Percentiles rank a stretch among this genome's conserved stretches.
Evolutionary conservation across 2,797 vertebrate genomes (phyloP).

Genomic region (Sternotherus odoratus): DNA sequence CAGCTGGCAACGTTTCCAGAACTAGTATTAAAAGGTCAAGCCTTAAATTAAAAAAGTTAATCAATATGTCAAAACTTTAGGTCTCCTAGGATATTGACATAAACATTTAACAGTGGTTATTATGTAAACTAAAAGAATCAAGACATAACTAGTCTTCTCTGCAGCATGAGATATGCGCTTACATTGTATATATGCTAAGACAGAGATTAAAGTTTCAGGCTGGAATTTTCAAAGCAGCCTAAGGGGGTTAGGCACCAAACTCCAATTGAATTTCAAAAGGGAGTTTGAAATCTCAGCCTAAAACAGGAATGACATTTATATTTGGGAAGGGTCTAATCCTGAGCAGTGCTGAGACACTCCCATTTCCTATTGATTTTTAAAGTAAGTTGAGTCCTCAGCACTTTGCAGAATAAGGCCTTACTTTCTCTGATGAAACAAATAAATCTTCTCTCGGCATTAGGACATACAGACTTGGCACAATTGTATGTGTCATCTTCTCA

Average conservation of each 20-base stretch:
- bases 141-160: neutral
- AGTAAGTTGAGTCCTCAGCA: neutral
- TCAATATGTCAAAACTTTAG: neutral
- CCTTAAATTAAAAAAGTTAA: neutral
- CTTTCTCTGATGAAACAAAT: neutral
- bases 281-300: neutral
- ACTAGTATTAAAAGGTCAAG: neutral
- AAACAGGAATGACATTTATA: neutral
- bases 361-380: neutral
- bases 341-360: neutral
- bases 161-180: neutral
- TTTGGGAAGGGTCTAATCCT: accelerated
- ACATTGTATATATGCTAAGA: neutral
- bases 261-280: neutral
- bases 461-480: neutral
- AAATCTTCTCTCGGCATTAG: neutral
- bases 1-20: neutral
- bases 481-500: neutral
- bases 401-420: neutral
- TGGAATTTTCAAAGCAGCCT: neutral
- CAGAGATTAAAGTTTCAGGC: neutral
- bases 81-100: neutral
- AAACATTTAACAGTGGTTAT: neutral
- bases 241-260: neutral
- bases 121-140: neutral